Evolutionary conservation across 2,113 vertebrate genomes (phyloP).

Genomic region (Heteronetta atricapilla): DNA sequence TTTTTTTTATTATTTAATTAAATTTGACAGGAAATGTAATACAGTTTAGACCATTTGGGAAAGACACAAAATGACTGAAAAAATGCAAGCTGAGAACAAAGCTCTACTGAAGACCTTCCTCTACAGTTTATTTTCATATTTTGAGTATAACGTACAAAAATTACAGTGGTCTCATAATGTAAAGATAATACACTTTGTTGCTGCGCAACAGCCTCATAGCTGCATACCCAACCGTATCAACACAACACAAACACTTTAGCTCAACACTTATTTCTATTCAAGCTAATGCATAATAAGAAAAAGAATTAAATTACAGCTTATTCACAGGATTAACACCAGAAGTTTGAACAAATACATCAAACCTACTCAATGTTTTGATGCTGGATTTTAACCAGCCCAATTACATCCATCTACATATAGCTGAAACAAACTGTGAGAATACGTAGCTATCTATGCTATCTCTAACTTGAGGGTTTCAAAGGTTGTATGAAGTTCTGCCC

Average conservation of each 20-base stretch:
- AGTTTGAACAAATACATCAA: not conserved
- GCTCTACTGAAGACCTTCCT: not conserved
- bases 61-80: not conserved
- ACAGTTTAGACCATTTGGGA: not conserved
- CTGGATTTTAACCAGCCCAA: not conserved
- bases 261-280: not conserved
- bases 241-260: not conserved
- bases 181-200: not conserved
- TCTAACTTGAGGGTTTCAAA: not conserved
- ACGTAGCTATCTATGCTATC: not conserved
- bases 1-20: not conserved
- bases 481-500: not conserved
- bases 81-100: not conserved
- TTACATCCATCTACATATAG: not conserved
- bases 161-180: not conserved
- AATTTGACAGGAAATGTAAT: not conserved
- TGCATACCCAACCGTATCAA: not conserved
- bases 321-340: not conserved
- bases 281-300: not conserved
- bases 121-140: not conserved
- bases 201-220: not conserved
- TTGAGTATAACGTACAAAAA: not conserved
- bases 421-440: not conserved
- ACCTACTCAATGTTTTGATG: not conserved
- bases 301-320: slow-evolving; percentile 7